Evolutionary conservation across 2,888 invertebrate genomes (phyloP).

Genomic region (Pterostichus niger): DNA sequence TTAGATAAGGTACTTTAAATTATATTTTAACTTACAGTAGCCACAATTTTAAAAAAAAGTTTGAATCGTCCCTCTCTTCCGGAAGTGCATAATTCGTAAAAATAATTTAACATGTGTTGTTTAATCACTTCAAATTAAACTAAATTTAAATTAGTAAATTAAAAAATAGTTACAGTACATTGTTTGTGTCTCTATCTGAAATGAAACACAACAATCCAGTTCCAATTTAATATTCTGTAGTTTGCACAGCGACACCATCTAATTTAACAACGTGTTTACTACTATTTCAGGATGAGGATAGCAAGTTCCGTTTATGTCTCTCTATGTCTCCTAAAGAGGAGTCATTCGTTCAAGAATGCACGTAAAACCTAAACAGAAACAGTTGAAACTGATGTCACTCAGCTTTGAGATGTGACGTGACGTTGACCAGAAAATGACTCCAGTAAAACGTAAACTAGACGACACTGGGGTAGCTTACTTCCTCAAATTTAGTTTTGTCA

Average conservation of each 20-base stretch:
- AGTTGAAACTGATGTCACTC: slow-evolving; percentile 56
- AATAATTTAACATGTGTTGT: not conserved
- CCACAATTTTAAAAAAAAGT: too few species aligned
- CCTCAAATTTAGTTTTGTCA: not conserved
- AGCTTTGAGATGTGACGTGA: slow-evolving; percentile 41
- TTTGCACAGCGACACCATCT: slow-evolving; percentile 2
- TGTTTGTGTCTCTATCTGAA: not conserved
- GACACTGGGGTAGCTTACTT: not conserved
- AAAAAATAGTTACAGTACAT: not conserved
- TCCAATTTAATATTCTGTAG: slow-evolving; percentile 47
- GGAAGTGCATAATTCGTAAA: too few species aligned
- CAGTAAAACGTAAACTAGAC: slow-evolving; percentile 4
- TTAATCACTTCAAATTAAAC: not conserved
- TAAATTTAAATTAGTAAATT: not conserved
- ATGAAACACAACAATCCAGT: slow-evolving; percentile 52
- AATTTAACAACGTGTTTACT: slow-evolving; percentile 59
- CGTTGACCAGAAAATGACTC: slow-evolving; percentile 51
- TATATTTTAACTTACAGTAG: too few species aligned
- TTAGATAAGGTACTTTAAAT: too few species aligned
- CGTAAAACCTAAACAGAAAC: slow-evolving; percentile 56
- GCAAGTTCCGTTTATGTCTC: slow-evolving; percentile 45
- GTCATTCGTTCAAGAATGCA: slow-evolving; percentile 61
- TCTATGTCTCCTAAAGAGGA: slow-evolving; percentile 51
- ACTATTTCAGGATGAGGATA: slow-evolving; percentile 15
- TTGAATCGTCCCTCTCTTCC: too few species aligned